phyloP scores from a whole-genome alignment of 2,113 vertebrate species.

The Fulmarus glacialis region DNA sequence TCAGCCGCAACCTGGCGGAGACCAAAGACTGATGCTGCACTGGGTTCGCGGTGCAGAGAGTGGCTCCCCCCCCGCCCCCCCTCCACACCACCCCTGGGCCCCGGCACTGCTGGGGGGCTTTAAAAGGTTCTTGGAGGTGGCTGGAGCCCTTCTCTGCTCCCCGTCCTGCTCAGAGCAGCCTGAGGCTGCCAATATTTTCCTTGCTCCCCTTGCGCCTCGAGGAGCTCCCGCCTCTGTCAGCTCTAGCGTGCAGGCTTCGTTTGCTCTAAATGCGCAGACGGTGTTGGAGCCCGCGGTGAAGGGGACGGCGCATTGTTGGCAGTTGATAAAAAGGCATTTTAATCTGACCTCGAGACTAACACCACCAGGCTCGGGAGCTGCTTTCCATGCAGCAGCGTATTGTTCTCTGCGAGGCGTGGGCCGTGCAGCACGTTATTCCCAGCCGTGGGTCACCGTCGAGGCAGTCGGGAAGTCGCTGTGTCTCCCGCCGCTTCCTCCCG shows the following conservation, averaged over 20 bases:
- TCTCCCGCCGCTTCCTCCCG: neutral
- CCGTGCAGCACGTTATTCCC: neutral
- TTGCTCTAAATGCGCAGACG: accelerated
- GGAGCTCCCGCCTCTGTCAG: accelerated
- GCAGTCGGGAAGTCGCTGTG: neutral
- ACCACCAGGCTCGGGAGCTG: neutral
- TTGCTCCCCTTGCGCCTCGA: neutral
- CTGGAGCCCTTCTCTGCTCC: neutral
- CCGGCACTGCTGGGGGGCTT: neutral
- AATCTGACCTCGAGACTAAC: neutral
- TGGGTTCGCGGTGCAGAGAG: neutral
- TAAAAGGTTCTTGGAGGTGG: neutral
- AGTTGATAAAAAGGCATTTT: neutral
- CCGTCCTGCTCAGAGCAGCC: neutral
- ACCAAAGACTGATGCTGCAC: accelerated
- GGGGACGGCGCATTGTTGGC: neutral
- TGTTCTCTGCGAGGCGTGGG: neutral
- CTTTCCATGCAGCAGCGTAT: accelerated
- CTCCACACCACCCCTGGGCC: too few species aligned
- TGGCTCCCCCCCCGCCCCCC: too few species aligned
- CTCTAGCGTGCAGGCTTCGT: accelerated
- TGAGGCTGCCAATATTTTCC: neutral
- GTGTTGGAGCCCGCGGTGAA: neutral
- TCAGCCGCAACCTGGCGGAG: neutral
- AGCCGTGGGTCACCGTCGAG: neutral